phyloP scores from a whole-genome alignment of 2,113 vertebrate genomes.

The Cynoglossus semilaevis region DNA sequence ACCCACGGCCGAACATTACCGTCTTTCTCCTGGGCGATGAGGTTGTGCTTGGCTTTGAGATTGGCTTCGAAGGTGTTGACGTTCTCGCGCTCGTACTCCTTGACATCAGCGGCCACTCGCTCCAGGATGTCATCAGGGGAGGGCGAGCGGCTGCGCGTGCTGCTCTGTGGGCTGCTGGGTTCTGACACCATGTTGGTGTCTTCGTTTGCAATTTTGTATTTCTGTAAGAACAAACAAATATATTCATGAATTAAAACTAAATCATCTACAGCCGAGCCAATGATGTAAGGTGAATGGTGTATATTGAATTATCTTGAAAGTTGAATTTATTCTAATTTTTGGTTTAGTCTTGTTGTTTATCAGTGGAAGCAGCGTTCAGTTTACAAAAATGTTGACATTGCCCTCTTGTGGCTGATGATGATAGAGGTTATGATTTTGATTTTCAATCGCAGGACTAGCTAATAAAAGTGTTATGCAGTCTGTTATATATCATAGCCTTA shows the following conservation, averaged over 20 bases:
- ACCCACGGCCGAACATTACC: slow-evolving; percentile 69
- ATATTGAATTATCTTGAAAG: too few relatives aligned
- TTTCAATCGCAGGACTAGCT: too few relatives aligned
- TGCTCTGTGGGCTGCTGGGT: slow-evolving; percentile 96
- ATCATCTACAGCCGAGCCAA: too few relatives aligned
- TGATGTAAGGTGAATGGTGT: too few relatives aligned
- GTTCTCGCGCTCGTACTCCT: slow-evolving; percentile 96
- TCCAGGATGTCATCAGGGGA: slow-evolving; percentile 95
- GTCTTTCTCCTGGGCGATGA: slow-evolving; percentile 94
- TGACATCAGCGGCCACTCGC: slow-evolving; percentile 93
- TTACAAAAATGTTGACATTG: background rate
- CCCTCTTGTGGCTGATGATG: too few relatives aligned
- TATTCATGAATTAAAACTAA: too few relatives aligned
- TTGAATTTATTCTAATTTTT: too few relatives aligned
- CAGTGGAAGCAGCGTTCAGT: too few relatives aligned
- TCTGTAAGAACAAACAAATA: slow-evolving; percentile 68
- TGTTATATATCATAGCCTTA: background rate
- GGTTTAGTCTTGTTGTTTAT: too few relatives aligned
- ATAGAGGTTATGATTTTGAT: too few relatives aligned
- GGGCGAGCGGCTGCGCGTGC: slow-evolving; percentile 89
- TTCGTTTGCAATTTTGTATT: slow-evolving; percentile 90
- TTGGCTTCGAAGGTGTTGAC: slow-evolving; percentile 94
- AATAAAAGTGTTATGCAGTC: too few relatives aligned
- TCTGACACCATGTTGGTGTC: slow-evolving; percentile 91
- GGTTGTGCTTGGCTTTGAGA: slow-evolving; percentile 96